Base-by-base conservation (phyloP, 2,113 vertebrate genomes). In the Eretmochelys imbricata region DNA sequence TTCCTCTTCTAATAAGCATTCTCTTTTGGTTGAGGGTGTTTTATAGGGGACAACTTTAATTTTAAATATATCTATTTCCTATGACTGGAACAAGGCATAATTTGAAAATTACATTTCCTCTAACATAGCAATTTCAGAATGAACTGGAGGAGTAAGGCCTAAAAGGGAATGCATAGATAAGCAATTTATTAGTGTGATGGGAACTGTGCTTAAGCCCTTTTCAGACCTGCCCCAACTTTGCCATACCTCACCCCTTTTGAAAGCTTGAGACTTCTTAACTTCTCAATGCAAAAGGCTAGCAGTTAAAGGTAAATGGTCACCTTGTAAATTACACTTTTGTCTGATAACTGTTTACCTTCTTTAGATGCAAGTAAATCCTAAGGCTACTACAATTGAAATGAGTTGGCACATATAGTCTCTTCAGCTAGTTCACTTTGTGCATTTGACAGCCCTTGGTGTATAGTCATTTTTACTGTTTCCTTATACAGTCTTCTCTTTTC, bases 1-100 rank as follows among this genome's bases (percentile, higher is more conserved):
- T 48, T 79, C n/a, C 27, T 35, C 82, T 65, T 29, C 5, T 8
- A 19, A 13, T 8, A 24, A 0, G 10, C 2, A 80, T 91, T 94
- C 22, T 35, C 54, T 62, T 0, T 31, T 49, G 25, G 3, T 3
- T 29, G 12, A 42, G 7, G 4, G 4, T 29, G 2, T 4, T 84
- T 3, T 27, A 10, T 31, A 29, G 51, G 51, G 81, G 84, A 50
- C 31, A 10, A 79, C 1, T 57, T 8, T 1, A 13, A 50, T 24
- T 11, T 89, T 82, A 79, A 86, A 84, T 75, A 17, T n/a, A 31
- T 1, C 0, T 62, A 12, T 51, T 79, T 90, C 51, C 19, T 10
- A 10, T 24, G 48, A 29, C 29, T 31, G 48, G n/a, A 42, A 4
- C 35, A 93, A 95, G 62, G 29, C 11, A 53, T 57, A 57, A 85